Evolutionary conservation across 2,113 vertebrate genomes (phyloP), one percentile per base, ranked within the genome.

Genomic region (Hipposideros armiger): DNA sequence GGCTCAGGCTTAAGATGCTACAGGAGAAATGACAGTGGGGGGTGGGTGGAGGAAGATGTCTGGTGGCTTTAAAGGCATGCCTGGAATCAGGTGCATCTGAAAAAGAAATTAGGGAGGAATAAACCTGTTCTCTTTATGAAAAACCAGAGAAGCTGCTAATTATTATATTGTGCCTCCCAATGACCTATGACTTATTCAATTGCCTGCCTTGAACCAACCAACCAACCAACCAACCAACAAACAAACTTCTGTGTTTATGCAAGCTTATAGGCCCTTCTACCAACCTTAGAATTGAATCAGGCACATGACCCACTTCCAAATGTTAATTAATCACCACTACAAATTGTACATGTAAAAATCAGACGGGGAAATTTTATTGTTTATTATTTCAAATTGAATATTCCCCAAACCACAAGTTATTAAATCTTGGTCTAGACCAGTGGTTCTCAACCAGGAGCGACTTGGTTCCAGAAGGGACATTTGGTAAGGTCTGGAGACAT

Each of bases 391-490:
- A 95, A 95, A 92, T 83, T 50, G 36, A 92, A 94, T 95, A 95
- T 85, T 14, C 74, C 32, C 26, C 78, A 97, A 95, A 64, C 64
- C 78, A 93, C 78, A 96, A 91, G 93, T 96, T 95, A 91, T 54
- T 92, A 97, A 81, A 93, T 96, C 91, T 96, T 94, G n/a, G 40
- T 94, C 62, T 97, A 95, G 40, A 91, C 45, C 60, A 93, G 42
- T 77, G 32, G 45, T 92, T 90, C 88, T 92, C 56, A 86, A 64
- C 40, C 26, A 20, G 42, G 47, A 26, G 47, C 30, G 20, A 93
- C 81, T 92, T 84, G 88, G 85, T 72, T 50, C 78, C 81, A 69
- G 42, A 66, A 40, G 87, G 47, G 40, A 28, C 74, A 81, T 95
- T 40, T 91, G 92, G 30, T 32, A 58, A 58, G 45, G 60, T 90